phyloP scores from a whole-genome alignment of 2,888 invertebrate species.

The Cryptosula pallasiana region DNA sequence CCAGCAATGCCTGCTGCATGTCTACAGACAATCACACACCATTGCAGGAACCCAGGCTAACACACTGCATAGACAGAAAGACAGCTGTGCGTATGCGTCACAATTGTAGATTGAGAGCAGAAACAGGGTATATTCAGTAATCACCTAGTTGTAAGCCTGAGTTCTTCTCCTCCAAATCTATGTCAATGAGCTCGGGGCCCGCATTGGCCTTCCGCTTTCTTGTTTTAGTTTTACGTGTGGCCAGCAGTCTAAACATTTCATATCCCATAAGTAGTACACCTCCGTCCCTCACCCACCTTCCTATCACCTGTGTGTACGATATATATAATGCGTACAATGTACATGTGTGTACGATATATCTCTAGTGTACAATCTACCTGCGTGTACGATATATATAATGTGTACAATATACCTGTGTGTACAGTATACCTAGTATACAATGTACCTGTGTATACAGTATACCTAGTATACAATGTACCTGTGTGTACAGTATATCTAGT shows the following conservation, averaged over 20 bases:
- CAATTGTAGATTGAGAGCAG: no score
- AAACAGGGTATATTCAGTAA: conserved; percentile 22
- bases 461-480: not conserved
- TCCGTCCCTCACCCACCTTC: conserved; percentile 79
- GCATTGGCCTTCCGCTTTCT: conserved; percentile 10
- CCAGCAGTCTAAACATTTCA: conserved; percentile 86
- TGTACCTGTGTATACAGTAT: not conserved
- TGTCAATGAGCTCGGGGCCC: conserved; percentile 47
- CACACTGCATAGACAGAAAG: no score
- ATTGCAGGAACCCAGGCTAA: no score
- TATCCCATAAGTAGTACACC: conserved; percentile 95
- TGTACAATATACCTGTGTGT: not conserved
- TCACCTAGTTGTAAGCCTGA: conserved; percentile 43
- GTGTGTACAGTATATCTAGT: not conserved
- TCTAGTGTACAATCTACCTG: no score
- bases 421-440: not conserved
- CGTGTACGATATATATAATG: no score
- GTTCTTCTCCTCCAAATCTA: conserved; percentile 56
- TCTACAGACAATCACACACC: conserved; percentile 34
- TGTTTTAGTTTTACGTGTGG: conserved; percentile 46
- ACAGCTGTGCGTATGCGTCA: no score
- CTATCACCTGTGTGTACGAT: conserved; percentile 33
- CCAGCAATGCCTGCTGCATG: conserved; percentile 45
- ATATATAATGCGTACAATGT: no score
- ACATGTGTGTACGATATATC: no score